Evolutionary conservation across 2,888 invertebrate species (phyloP).

Genomic region (Xestia xanthographa): DNA sequence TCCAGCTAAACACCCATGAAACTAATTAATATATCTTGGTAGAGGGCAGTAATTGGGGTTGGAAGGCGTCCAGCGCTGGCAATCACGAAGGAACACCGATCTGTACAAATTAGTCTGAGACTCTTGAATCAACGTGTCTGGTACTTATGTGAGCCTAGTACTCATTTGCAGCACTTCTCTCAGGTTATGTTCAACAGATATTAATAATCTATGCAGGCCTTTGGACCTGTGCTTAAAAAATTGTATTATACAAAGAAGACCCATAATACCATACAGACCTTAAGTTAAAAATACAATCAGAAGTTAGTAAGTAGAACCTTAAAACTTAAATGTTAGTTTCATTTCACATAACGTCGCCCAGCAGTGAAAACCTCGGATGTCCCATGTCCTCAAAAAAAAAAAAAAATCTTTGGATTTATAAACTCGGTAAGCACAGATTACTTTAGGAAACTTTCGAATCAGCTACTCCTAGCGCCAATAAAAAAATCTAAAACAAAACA

Average conservation of each 20-base stretch:
- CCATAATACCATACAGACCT: too few species aligned
- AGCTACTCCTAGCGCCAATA: too few species aligned
- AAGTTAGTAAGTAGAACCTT: neutral
- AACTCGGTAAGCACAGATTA: too few species aligned
- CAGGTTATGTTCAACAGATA: neutral
- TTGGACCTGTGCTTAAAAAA: neutral
- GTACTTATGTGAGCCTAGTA: conserved; percentile 31
- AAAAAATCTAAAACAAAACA: too few species aligned
- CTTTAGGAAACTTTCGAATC: too few species aligned
- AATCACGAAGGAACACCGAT: conserved; percentile 41
- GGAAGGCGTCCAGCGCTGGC: conserved; percentile 47
- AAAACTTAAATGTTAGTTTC: neutral
- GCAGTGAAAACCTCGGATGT: too few species aligned
- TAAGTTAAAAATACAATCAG: neutral
- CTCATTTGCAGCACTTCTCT: neutral
- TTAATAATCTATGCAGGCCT: neutral
- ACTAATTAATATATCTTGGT: conserved; percentile 34
- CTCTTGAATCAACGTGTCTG: conserved; percentile 20
- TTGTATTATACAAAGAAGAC: neutral
- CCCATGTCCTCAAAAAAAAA: too few species aligned
- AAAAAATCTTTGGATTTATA: too few species aligned
- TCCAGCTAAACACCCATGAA: conserved; percentile 29
- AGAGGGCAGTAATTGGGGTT: conserved; percentile 50
- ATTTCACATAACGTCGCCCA: too few species aligned
- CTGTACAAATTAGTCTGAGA: conserved; percentile 49